Evolutionary conservation across 1,140 invertebrate genomes (phyloP).

Genomic region (Drosophila pectinifera): DNA sequence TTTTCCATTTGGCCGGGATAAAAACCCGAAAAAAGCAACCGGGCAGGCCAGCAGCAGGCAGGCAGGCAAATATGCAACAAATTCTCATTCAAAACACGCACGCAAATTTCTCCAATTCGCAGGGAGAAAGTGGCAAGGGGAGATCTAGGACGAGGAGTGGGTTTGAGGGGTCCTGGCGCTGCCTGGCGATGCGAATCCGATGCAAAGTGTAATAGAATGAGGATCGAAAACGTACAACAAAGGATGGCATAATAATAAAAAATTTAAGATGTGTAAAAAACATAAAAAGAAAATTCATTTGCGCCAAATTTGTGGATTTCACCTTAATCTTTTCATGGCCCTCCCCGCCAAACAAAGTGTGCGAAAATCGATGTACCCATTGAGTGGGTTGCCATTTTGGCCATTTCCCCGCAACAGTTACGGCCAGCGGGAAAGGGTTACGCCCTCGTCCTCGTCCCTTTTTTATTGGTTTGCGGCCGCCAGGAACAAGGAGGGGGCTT

Average conservation of each 20-base stretch:
- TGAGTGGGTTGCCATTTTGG: slow-evolving; percentile 50
- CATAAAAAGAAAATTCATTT: slow-evolving; percentile 84
- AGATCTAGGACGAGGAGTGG: background rate
- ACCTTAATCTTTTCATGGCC: slow-evolving; percentile 74
- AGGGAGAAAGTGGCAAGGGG: slow-evolving; percentile 18
- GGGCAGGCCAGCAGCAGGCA: slow-evolving; percentile 24
- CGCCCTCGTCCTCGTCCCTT: slow-evolving; percentile 45
- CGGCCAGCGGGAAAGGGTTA: slow-evolving; percentile 54
- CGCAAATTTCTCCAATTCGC: slow-evolving; percentile 83
- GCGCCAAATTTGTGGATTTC: slow-evolving; percentile 83
- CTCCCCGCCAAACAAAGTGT: slow-evolving; percentile 67
- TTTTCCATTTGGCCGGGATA: slow-evolving; percentile 75
- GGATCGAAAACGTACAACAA: slow-evolving; percentile 82
- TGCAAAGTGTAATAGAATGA: slow-evolving; percentile 78
- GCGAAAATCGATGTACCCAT: slow-evolving; percentile 73
- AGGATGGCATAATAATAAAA: slow-evolving; percentile 83
- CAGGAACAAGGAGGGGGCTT: slow-evolving; percentile 25
- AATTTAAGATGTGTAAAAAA: slow-evolving; percentile 84
- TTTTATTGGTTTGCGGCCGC: slow-evolving; percentile 69
- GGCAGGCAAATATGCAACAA: slow-evolving; percentile 78
- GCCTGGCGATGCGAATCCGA: slow-evolving; percentile 44
- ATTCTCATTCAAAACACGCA: slow-evolving; percentile 84
- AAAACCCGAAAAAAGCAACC: slow-evolving; percentile 28
- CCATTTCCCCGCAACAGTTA: slow-evolving; percentile 31
- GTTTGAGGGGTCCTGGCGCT: background rate